Base-by-base conservation (phyloP, 1,140 invertebrate species). In the Lepidurus arcticus region DNA sequence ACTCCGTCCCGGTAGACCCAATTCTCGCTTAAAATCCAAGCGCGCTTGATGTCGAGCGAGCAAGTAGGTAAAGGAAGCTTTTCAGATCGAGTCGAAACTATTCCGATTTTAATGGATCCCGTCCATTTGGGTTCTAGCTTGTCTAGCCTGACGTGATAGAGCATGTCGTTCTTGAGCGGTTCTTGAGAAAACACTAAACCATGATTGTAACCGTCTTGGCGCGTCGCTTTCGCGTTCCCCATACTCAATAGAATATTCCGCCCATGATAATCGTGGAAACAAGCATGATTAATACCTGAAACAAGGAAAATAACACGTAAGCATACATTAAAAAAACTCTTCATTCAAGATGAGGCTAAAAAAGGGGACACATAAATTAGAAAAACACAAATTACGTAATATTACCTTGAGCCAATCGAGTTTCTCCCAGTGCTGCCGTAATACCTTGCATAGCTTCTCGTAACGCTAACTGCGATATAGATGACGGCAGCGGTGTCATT, bases 1-100 rank as follows among this genome's bases (percentile, higher is more conserved):
- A 87, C 87, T 21, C 93, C 93, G 85, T 93, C 93, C 73, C 91
- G 88, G 78, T 90, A 94, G 73, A 95, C 90, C 84, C 89, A 91
- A 82, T 94, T 91, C 73, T 90, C 89, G 75, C 90, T 91, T 74
- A 94, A 88, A 16, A 94, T 86, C 89, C 93, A 93, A 76, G 90
- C 88, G 79, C 90, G 90, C 83, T 92, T 93, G 65, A 93, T 89
- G 34, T 89, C 88, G 9, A 94, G 85, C 16, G 92, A 90, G 45
- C 91, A 92, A 4, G 90, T 85, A 26, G 93, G 92, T 78, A 93
- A 82, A 78, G 83, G 87, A 9, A 88, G 86, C 79, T 89, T 89
- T 76, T 93, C 91, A 0, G 91, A 90, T n/a, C 87, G 87, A 16
- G 90, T 87, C 75, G 89, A 90, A 7, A 92, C 87, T 0, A 94